These are phyloP conservation scores for Lucinisca nassula DNA, from an alignment of 2,888 invertebrate species.

Conservation along the genomic window DNA sequence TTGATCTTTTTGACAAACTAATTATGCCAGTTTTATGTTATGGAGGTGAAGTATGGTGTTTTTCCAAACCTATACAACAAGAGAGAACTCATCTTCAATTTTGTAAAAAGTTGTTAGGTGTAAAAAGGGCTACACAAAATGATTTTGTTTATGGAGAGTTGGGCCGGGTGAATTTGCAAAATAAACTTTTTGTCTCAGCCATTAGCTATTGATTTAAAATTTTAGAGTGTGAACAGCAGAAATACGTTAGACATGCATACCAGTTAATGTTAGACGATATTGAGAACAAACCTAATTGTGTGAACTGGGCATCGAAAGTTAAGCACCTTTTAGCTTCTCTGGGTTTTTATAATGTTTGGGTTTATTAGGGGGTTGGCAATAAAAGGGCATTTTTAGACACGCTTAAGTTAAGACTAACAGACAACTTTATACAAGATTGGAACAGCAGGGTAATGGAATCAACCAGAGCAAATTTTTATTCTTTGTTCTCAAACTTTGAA, in stretches of 20 bases:
- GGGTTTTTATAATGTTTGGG: background rate
- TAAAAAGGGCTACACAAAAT: background rate
- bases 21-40: background rate
- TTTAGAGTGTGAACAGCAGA: background rate
- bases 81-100: background rate
- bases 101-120: background rate
- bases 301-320: background rate
- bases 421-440: background rate
- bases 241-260: background rate
- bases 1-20: background rate
- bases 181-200: background rate
- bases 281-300: background rate
- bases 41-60: background rate
- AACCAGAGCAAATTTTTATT: background rate
- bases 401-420: background rate
- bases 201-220: background rate
- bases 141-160: background rate
- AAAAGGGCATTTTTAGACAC: background rate
- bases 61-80: background rate
- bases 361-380: background rate
- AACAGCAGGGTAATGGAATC: background rate
- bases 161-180: background rate
- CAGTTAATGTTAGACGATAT: background rate
- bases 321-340: background rate
- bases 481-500: no score